These are phyloP conservation scores for Leucozona laternaria DNA, from an alignment of 2,888 invertebrate species.

Conservation along the genomic window DNA sequence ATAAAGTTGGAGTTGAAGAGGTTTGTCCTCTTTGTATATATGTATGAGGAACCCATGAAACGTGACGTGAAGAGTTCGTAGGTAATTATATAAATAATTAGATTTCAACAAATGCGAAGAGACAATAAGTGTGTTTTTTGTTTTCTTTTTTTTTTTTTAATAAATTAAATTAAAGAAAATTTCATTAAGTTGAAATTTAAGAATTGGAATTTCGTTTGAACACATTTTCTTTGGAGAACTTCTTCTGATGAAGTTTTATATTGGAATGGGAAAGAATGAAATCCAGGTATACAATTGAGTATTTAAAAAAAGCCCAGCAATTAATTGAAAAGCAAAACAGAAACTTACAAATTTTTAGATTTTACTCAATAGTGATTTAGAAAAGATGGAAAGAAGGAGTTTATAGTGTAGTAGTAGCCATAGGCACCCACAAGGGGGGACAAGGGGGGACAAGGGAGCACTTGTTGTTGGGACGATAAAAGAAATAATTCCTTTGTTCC, in stretches of 20 bases:
- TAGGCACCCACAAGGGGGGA: no score
- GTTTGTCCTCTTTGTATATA: background rate
- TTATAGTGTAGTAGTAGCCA: no score
- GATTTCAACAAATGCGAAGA: conserved; percentile 6
- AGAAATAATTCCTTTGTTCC: no score
- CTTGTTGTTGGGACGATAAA: no score
- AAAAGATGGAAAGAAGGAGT: no score
- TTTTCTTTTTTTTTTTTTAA: background rate
- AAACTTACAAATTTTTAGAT: no score
- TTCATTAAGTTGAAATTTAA: conserved; percentile 7
- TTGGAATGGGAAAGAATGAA: background rate
- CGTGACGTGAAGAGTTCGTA: background rate
- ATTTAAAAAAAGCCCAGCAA: no score
- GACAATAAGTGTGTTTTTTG: background rate
- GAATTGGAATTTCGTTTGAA: background rate
- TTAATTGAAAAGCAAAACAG: no score
- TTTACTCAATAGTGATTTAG: no score
- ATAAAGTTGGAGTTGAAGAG: conserved; percentile 23
- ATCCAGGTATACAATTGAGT: no score
- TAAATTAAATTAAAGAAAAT: conserved; percentile 14
- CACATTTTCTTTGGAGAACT: background rate
- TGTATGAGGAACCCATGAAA: background rate
- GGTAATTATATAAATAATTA: conserved; percentile 46
- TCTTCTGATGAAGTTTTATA: background rate
- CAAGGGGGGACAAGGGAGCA: no score